A percentile compares a stretch with the other conserved stretches of the same genome.
Conservation (phyloP, 2,797 vertebrate genomes). For the Limosa lapponica region DNA sequence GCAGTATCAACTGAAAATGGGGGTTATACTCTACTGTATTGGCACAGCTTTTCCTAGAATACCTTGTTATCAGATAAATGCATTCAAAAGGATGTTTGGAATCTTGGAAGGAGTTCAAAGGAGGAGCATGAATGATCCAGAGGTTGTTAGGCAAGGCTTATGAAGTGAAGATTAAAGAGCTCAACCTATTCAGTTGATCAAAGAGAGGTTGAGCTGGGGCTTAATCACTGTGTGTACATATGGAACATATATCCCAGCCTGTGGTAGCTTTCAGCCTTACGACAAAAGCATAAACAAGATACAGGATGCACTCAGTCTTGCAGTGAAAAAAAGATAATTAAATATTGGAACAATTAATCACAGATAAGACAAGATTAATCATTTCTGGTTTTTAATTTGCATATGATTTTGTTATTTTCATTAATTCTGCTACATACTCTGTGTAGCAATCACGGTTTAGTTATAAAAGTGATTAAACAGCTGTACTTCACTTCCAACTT, state of each 20-base stretch:
- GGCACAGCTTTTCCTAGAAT: background rate
- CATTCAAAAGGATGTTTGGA: background rate
- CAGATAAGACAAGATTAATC: background rate
- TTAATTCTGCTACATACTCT: background rate
- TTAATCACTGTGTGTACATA: background rate
- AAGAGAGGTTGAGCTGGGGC: background rate
- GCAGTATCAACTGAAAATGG: background rate
- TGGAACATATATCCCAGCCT: background rate
- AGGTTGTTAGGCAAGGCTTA: background rate
- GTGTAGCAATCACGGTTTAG: background rate
- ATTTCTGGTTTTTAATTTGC: background rate
- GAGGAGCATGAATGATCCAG: background rate
- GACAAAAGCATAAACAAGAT: background rate
- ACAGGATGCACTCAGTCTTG: background rate
- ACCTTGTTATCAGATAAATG: background rate
- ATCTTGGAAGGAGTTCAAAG: background rate
- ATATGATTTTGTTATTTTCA: background rate
- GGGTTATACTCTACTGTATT: background rate
- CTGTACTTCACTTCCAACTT: background rate
- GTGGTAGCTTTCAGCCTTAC: background rate
- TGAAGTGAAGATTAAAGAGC: constrained; percentile 10
- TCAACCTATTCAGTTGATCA: constrained; percentile 2
- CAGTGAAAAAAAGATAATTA: background rate
- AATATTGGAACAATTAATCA: background rate
- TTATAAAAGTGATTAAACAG: background rate